Conservation (phyloP, 2,797 vertebrate species). For the Parauchenoglanis ngamensis region DNA sequence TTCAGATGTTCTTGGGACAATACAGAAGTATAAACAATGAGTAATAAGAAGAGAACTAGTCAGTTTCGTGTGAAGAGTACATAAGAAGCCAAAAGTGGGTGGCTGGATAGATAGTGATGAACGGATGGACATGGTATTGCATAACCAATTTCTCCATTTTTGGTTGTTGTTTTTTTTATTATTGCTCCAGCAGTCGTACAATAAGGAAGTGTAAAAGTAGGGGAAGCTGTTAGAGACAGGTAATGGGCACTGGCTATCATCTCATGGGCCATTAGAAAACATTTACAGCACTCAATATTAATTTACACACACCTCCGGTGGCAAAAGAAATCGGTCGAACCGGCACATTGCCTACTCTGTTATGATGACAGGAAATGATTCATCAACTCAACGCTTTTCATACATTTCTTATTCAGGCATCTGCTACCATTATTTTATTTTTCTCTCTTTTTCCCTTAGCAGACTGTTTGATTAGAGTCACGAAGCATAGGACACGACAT, state of each 20-base stretch:
- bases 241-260: constrained; percentile 6
- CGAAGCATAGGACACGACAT: constrained; percentile 27
- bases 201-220: background rate
- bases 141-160: constrained; percentile 4
- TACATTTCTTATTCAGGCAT: constrained; percentile 39
- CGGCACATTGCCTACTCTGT: constrained; percentile 25
- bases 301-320: constrained; percentile 15
- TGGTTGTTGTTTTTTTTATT: background rate
- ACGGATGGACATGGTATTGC: constrained; percentile 8
- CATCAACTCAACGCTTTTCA: constrained; percentile 39
- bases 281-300: constrained; percentile 17
- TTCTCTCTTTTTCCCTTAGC: background rate
- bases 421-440: constrained; percentile 24
- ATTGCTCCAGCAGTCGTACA: background rate
- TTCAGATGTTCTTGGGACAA: constrained; percentile 18
- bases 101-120: constrained; percentile 17
- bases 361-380: constrained; percentile 52
- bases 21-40: constrained; percentile 44
- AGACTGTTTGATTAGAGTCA: constrained; percentile 48
- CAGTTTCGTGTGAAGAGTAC: constrained; percentile 24
- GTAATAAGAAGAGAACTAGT: constrained; percentile 37
- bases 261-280: constrained; percentile 31
- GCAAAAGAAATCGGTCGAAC: constrained; percentile 2
- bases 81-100: background rate
- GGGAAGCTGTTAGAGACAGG: background rate